Base-by-base conservation (phyloP, 2,888 invertebrate genomes). In the Apotomis betuletana region DNA sequence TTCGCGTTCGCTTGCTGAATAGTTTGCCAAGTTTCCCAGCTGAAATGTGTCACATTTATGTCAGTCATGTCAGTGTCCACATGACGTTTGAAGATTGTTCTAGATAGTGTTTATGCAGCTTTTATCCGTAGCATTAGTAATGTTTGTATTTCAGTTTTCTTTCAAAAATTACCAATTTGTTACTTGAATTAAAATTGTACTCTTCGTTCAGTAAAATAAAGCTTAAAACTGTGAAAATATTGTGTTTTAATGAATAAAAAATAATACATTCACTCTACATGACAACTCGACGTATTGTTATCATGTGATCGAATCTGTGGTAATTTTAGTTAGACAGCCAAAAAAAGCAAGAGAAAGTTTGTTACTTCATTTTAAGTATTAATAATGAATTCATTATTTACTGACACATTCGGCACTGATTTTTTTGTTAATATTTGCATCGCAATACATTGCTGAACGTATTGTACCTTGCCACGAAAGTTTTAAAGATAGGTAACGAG, bases 311-410 rank as follows among this genome's bases (percentile, higher is more conserved):
- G 67, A 67, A 71, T 71, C 71, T 71, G 71, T 71, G 71, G 71
- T 71, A 58, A 69, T 69, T 63, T 69, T 52, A 67, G 60, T 71
- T 64, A 61, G 61, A 71, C 71, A 71, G 61, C 52, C 69, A 54
- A 71, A 67, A 71, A 67, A 71, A 71, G 67, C 67, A 57, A 71
- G 71, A 71, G 71, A 71, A 71, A 71, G 71, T 71, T 71, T 71
- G 70, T 71, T 71, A 67, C 57, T 71, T 62, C 55, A 54, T 71
- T 71, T 49, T 58, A 55, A 70, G 55, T 57, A 57, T 55, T 65
- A 60, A 49, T 71, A 61, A 71, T 62, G 51, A 67, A 67, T 67
- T 67, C 61, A 62, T 67, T 61, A 67, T 71, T 71, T 62, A 62
- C 44, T 62, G 27, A 57, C 61, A 67, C 51, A 71, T 52, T 62